phyloP scores from a whole-genome alignment of 1,140 invertebrate genomes.

The Mylabris phalerata region DNA sequence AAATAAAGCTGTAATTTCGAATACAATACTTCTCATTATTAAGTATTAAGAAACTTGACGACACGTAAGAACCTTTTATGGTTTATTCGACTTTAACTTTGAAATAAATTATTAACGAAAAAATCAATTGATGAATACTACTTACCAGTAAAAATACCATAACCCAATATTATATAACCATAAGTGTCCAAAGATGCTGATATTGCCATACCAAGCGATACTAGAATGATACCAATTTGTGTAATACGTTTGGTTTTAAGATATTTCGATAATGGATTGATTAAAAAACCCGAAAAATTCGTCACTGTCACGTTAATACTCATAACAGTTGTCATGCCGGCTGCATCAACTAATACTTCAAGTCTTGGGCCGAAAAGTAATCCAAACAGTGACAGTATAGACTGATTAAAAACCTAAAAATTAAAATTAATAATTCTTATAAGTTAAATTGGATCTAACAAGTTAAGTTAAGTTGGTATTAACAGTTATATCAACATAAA shows the following conservation, averaged over 20 bases:
- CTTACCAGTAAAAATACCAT: slow-evolving; percentile 59
- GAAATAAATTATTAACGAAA: too few relatives aligned
- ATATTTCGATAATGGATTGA: slow-evolving; percentile 57
- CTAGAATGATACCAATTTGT: slow-evolving; percentile 52
- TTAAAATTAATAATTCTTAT: slow-evolving; percentile 5
- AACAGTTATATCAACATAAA: too few relatives aligned
- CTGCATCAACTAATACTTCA: slow-evolving; percentile 51
- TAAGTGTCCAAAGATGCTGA: slow-evolving; percentile 56
- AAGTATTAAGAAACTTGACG: slow-evolving; percentile 13
- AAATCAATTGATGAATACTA: not conserved
- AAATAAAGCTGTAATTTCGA: slow-evolving; percentile 7
- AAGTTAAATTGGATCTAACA: not conserved
- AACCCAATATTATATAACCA: slow-evolving; percentile 58
- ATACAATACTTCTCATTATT: slow-evolving; percentile 13
- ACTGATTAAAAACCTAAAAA: slow-evolving; percentile 63
- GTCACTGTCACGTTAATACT: slow-evolving; percentile 59
- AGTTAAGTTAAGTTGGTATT: too few relatives aligned
- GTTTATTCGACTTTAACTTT: not conserved
- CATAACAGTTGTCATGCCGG: slow-evolving; percentile 59
- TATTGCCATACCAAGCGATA: slow-evolving; percentile 52
- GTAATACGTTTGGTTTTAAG: slow-evolving; percentile 58
- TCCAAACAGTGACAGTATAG: slow-evolving; percentile 63
- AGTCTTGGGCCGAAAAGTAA: slow-evolving; percentile 61
- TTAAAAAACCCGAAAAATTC: slow-evolving; percentile 63
- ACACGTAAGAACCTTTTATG: slow-evolving; percentile 8